phyloP scores from a whole-genome alignment of 1,140 invertebrate species.

The Armadillidium nasatum region DNA sequence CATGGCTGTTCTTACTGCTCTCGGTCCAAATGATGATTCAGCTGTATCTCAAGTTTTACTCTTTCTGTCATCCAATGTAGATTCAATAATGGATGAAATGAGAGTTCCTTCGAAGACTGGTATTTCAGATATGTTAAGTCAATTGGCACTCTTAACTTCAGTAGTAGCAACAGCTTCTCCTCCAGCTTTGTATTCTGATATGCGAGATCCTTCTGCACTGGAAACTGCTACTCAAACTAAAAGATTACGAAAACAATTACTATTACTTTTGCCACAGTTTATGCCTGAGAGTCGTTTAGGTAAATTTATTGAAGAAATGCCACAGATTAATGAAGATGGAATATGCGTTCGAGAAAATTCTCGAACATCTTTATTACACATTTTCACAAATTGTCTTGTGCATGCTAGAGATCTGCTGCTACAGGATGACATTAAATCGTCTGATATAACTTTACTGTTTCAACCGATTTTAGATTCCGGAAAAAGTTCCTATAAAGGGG shows the following conservation, averaged over 20 bases:
- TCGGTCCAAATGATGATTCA: constrained; percentile 72
- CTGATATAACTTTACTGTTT: neutral
- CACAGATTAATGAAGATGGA: neutral
- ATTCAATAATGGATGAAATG: constrained; percentile 71
- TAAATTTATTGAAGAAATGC: constrained; percentile 6
- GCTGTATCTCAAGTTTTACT: constrained; percentile 62
- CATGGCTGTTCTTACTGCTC: constrained; percentile 70
- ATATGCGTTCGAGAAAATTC: neutral
- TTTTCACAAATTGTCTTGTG: neutral
- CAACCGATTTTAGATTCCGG: neutral
- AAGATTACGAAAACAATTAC: neutral
- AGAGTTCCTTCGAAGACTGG: constrained; percentile 55
- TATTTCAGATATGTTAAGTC: neutral
- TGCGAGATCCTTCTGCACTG: neutral
- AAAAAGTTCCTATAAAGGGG: neutral
- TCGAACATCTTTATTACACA: neutral
- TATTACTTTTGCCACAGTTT: neutral
- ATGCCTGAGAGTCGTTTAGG: neutral
- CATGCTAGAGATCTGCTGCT: neutral
- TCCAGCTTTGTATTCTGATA: neutral
- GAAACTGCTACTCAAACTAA: neutral
- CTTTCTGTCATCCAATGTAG: constrained; percentile 71
- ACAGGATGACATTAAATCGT: neutral
- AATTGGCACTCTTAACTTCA: neutral
- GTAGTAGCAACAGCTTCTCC: neutral